phyloP scores from a whole-genome alignment of 2,888 invertebrate genomes.

The Charanyca ferruginea region DNA sequence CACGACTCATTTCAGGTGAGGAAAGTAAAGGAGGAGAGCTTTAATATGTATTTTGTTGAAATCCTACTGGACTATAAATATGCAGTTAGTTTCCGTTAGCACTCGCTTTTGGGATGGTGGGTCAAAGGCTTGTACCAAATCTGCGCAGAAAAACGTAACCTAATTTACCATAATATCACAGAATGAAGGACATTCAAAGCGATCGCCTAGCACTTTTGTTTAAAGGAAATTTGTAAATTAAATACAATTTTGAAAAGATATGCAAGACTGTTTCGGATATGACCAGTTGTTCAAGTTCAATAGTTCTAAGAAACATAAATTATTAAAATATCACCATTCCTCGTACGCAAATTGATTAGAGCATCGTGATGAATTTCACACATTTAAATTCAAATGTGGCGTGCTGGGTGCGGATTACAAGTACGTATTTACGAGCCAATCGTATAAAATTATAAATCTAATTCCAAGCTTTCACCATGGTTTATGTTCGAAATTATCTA shows the following conservation, averaged over 20 bases:
- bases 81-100: not conserved
- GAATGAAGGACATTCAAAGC: no score
- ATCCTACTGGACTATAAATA: not conserved
- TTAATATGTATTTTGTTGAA: not conserved
- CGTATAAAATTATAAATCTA: conserved; percentile 35
- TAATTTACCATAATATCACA: not conserved
- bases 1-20: conserved; percentile 36
- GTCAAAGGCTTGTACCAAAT: not conserved
- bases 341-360: conserved; percentile 10
- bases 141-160: not conserved
- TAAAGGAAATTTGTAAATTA: not conserved
- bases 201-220: no score
- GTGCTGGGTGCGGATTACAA: conserved; percentile 43
- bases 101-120: not conserved
- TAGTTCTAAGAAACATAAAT: not conserved
- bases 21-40: not conserved
- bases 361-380: conserved; percentile 18
- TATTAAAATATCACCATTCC: not conserved
- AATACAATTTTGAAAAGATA: no score
- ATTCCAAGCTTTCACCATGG: conserved; percentile 19
- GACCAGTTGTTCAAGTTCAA: no score
- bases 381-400: conserved; percentile 44
- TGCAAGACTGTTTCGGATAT: no score
- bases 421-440: conserved; percentile 25
- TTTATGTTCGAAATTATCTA: not conserved